These are phyloP conservation scores for Lithobates sylvaticus DNA, from an alignment of 2,797 vertebrate genomes.

Conservation along the genomic window DNA sequence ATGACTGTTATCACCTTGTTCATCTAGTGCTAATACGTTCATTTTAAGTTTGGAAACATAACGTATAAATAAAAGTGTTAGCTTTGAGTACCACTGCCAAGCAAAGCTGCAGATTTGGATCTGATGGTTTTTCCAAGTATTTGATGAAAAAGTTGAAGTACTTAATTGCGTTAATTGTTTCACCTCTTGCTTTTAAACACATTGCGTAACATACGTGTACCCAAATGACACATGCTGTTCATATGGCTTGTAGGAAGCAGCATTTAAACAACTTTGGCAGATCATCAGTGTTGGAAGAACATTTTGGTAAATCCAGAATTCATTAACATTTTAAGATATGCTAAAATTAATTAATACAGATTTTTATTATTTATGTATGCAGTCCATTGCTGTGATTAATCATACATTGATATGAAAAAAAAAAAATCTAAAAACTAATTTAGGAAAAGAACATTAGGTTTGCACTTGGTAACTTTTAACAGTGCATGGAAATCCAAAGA, in stretches of 20 bases:
- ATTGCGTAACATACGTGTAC: conserved; percentile 56
- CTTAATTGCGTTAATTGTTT: conserved; percentile 1
- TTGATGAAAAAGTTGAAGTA: not conserved
- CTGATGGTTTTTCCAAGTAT: no score
- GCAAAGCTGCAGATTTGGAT: no score
- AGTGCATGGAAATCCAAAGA: not conserved
- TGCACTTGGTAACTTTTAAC: not conserved
- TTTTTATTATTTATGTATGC: conserved; percentile 34
- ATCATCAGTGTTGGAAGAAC: conserved; percentile 54
- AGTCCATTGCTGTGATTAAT: conserved; percentile 30
- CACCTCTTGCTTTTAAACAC: conserved; percentile 34
- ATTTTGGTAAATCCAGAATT: conserved; percentile 53
- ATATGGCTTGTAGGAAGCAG: conserved; percentile 58
- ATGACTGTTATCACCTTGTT: no score
- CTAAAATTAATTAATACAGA: conserved; percentile 56
- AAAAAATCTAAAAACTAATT: conserved; percentile 6
- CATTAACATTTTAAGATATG: conserved; percentile 59
- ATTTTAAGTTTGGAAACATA: no score
- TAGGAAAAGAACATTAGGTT: conserved; percentile 7
- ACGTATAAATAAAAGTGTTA: no score
- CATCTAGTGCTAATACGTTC: no score
- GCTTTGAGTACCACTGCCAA: no score
- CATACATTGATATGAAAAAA: conserved; percentile 29
- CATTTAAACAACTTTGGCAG: conserved; percentile 59
- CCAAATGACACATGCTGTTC: conserved; percentile 56